Percentiles rank a stretch among this genome's conserved stretches.
Evolutionary conservation across 2,888 invertebrate species (phyloP).

Genomic region (Acanthococcus lagerstroemiae): DNA sequence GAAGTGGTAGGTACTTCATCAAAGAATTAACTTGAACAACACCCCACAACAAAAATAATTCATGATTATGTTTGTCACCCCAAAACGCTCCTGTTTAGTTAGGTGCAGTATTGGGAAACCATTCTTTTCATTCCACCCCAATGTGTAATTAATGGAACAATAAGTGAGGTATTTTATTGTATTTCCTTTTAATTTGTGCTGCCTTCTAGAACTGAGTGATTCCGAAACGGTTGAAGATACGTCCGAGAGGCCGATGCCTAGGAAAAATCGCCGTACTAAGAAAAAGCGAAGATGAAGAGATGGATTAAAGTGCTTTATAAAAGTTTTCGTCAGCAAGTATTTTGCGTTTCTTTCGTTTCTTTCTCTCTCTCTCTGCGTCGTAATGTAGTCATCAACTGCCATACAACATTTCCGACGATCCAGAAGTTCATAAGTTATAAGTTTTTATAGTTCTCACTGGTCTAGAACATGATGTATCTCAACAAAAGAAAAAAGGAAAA

Average conservation of each 20-base stretch:
- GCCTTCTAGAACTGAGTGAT: slow-evolving; percentile 14
- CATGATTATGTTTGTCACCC: no score
- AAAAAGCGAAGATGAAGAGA: slow-evolving; percentile 15
- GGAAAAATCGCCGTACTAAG: slow-evolving; percentile 20
- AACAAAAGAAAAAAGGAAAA: not conserved
- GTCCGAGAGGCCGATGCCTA: not conserved
- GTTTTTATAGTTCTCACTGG: not conserved
- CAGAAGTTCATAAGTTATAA: not conserved
- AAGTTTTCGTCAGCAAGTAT: not conserved
- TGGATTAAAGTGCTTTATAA: not conserved
- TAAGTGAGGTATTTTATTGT: no score
- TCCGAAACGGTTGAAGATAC: slow-evolving; percentile 13
- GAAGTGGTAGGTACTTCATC: no score
- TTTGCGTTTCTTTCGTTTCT: not conserved
- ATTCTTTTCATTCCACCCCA: not conserved
- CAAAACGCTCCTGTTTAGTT: no score
- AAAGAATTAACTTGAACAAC: no score
- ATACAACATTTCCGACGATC: not conserved
- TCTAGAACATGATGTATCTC: not conserved
- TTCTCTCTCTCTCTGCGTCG: not conserved
- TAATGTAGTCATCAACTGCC: not conserved
- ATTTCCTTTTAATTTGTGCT: not conserved
- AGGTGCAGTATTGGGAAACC: not conserved
- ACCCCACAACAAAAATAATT: no score
- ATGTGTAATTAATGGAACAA: no score